Evolutionary conservation across 2,888 invertebrate species (phyloP).

Genomic region (Morpho helenor): DNA sequence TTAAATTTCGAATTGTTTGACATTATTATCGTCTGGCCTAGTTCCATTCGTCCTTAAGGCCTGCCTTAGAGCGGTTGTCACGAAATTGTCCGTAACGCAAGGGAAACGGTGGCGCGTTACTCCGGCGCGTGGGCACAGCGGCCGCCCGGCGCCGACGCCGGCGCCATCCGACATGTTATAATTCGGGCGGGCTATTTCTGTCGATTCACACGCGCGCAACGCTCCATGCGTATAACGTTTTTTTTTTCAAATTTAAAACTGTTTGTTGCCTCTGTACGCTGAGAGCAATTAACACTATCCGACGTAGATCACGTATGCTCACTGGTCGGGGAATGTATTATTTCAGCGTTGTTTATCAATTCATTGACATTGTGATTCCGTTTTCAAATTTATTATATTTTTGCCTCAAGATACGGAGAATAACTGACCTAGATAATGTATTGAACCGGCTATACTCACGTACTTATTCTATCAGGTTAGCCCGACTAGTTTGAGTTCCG

Average conservation of each 20-base stretch:
- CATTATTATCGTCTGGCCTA: neutral
- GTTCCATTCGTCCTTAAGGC: neutral
- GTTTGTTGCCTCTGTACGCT: slow-evolving; percentile 24
- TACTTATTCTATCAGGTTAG: too few species aligned
- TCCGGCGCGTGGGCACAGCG: slow-evolving; percentile 39
- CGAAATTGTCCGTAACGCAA: slow-evolving; percentile 1
- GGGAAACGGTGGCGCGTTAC: slow-evolving; percentile 14
- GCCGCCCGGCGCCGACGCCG: slow-evolving; percentile 63
- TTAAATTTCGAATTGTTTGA: too few species aligned
- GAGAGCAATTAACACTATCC: slow-evolving; percentile 13
- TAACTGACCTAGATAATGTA: too few species aligned
- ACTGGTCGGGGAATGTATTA: slow-evolving; percentile 13
- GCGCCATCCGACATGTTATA: slow-evolving; percentile 72
- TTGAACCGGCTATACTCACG: too few species aligned
- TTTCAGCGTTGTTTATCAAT: slow-evolving; percentile 18
- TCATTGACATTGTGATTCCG: neutral
- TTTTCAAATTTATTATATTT: neutral
- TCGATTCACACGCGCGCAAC: slow-evolving; percentile 68
- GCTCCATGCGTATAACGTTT: slow-evolving; percentile 57
- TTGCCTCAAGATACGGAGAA: too few species aligned
- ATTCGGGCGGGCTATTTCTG: slow-evolving; percentile 75
- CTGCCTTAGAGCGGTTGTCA: slow-evolving; percentile 1
- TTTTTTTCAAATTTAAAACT: slow-evolving; percentile 50
- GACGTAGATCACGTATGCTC: slow-evolving; percentile 7
- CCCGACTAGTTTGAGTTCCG: too few species aligned